Percentiles rank a stretch among this genome's conserved stretches.
Conservation (phyloP, 2,797 vertebrate genomes). For the Rhincodon typus region DNA sequence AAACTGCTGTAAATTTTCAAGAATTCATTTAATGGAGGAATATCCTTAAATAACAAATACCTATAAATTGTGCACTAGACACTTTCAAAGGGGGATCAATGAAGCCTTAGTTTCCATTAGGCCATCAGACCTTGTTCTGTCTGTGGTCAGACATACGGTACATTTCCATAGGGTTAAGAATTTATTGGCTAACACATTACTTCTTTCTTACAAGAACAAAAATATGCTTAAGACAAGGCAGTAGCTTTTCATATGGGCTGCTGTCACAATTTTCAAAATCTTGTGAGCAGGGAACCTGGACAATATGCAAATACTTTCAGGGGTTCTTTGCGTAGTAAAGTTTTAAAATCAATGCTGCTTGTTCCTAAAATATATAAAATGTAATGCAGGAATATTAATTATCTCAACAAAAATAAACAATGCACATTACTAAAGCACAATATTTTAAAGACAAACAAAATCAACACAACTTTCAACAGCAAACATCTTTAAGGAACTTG, state of each 20-base stretch:
- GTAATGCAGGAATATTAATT: not conserved
- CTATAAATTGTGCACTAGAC: not conserved
- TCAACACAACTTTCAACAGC: not conserved
- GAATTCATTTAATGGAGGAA: not conserved
- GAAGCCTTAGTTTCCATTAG: not conserved
- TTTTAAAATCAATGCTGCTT: not conserved
- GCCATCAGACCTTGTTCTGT: not conserved
- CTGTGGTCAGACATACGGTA: not conserved
- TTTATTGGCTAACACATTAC: not conserved
- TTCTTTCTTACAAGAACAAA: not conserved
- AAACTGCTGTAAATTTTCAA: not conserved
- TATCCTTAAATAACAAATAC: not conserved
- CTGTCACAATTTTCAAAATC: not conserved
- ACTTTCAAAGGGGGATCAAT: not conserved
- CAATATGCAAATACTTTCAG: not conserved
- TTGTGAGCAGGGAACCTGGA: not conserved
- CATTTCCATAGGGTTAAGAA: not conserved
- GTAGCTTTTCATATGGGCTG: not conserved
- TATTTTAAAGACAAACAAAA: constrained; percentile 17
- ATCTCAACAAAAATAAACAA: not conserved
- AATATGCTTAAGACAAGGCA: not conserved
- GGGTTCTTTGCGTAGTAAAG: not conserved
- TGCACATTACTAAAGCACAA: not conserved
- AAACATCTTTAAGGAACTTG: not conserved
- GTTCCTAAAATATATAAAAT: not conserved